Percentiles rank a stretch among this genome's conserved stretches.
Conservation (phyloP, 2,888 invertebrate species). For the Buathra laborator region DNA sequence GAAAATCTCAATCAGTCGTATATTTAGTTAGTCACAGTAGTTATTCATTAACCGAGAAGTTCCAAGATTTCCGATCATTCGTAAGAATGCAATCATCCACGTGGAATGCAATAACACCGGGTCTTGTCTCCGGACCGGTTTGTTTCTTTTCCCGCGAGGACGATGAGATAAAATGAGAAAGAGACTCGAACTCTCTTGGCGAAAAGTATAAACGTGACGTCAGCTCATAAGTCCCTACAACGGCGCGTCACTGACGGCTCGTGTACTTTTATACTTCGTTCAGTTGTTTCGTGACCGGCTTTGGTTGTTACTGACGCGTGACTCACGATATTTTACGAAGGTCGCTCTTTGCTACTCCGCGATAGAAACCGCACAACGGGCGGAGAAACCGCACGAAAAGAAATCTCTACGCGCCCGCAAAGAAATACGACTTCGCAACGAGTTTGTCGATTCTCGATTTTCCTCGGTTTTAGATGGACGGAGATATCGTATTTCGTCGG, state of each 20-base stretch:
- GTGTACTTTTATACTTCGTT: conserved; percentile 9
- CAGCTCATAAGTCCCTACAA: conserved; percentile 35
- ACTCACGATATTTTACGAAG: conserved; percentile 63
- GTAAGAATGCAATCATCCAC: conserved; percentile 53
- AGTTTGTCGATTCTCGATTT: conserved; percentile 60
- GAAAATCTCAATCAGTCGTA: conserved; percentile 8
- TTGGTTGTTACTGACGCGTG: conserved; percentile 42
- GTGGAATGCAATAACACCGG: conserved; percentile 64
- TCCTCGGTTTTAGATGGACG: conserved; percentile 20
- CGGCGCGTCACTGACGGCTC: neutral
- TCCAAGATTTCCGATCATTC: conserved; percentile 16
- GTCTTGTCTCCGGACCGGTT: conserved; percentile 64
- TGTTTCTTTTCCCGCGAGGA: conserved; percentile 15
- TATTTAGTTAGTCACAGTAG: neutral
- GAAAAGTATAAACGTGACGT: conserved; percentile 57
- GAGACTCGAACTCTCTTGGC: conserved; percentile 10
- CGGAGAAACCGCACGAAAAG: conserved; percentile 45
- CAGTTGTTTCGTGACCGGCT: conserved; percentile 42
- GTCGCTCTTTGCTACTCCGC: conserved; percentile 47
- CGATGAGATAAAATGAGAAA: conserved; percentile 27
- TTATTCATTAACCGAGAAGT: conserved; percentile 4
- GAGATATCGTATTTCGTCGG: conserved; percentile 55
- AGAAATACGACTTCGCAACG: conserved; percentile 36
- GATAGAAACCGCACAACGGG: conserved; percentile 58
- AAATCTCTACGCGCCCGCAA: conserved; percentile 34